Evolutionary conservation across 2,113 vertebrate species (phyloP).

Genomic region (Hemiprocne comata): DNA sequence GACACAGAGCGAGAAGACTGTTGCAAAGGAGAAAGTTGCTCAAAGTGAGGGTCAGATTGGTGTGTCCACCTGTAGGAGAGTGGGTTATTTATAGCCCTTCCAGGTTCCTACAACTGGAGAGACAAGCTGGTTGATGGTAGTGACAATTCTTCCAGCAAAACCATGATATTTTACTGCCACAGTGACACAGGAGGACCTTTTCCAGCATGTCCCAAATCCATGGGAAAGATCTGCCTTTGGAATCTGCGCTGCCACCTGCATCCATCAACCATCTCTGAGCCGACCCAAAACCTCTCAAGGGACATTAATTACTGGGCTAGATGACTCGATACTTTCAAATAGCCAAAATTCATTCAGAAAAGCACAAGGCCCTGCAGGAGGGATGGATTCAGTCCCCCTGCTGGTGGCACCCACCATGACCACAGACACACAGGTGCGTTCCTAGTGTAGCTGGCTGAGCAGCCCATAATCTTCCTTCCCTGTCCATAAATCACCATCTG

Average conservation of each 20-base stretch:
- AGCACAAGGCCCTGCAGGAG: neutral
- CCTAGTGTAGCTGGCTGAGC: neutral
- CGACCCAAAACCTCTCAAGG: neutral
- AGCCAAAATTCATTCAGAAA: neutral
- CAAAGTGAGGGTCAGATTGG: neutral
- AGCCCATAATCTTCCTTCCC: no score
- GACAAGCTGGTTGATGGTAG: neutral
- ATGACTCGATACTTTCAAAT: neutral
- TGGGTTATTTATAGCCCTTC: neutral
- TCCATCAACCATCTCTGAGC: neutral
- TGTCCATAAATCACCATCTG: neutral
- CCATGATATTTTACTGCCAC: neutral
- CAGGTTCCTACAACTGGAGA: neutral
- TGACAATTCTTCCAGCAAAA: neutral
- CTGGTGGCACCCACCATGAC: accelerated
- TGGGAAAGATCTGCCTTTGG: neutral
- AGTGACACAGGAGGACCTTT: neutral
- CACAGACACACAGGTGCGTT: neutral
- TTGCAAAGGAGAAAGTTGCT: neutral
- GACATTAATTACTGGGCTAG: neutral
- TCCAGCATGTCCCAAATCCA: neutral
- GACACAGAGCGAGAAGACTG: accelerated
- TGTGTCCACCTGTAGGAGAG: neutral
- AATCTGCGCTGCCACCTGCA: neutral
- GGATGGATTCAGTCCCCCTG: neutral